phyloP scores from a whole-genome alignment of 2,797 vertebrate species.

The Arnoldichthys spilopterus region DNA sequence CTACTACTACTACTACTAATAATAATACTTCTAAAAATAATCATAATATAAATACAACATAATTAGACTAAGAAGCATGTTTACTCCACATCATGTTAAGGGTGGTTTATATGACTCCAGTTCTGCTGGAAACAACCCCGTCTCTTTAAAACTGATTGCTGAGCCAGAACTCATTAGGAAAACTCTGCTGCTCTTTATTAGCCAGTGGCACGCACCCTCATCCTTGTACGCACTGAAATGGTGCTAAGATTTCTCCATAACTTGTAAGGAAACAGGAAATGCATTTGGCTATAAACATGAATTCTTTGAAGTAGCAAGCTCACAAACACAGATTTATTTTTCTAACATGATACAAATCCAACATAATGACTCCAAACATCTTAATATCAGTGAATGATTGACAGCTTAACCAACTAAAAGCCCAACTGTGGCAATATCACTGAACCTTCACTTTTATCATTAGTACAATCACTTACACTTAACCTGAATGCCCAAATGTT shows the following conservation, averaged over 20 bases:
- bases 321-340: conserved; percentile 35
- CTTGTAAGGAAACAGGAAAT: conserved; percentile 41
- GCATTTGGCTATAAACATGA: conserved; percentile 27
- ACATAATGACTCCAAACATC: conserved; percentile 22
- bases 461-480: neutral
- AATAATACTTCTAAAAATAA: neutral
- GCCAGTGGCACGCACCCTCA: conserved; percentile 61
- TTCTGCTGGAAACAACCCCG: conserved; percentile 64
- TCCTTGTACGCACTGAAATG: conserved; percentile 45
- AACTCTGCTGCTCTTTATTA: conserved; percentile 65
- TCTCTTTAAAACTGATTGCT: conserved; percentile 60
- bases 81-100: conserved; percentile 61
- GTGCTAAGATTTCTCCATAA: conserved; percentile 49
- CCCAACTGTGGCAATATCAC: neutral
- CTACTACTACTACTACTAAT: neutral
- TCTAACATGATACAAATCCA: conserved; percentile 21
- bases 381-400: neutral
- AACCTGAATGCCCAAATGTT: neutral
- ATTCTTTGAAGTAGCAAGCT: conserved; percentile 30
- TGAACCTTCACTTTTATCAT: neutral
- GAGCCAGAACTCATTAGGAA: conserved; percentile 65
- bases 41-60: conserved; percentile 28
- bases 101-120: conserved; percentile 63
- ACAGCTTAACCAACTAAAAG: neutral
- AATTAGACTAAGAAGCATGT: conserved; percentile 49